phyloP scores from a whole-genome alignment of 2,888 invertebrate genomes.

The Luperina testacea region DNA sequence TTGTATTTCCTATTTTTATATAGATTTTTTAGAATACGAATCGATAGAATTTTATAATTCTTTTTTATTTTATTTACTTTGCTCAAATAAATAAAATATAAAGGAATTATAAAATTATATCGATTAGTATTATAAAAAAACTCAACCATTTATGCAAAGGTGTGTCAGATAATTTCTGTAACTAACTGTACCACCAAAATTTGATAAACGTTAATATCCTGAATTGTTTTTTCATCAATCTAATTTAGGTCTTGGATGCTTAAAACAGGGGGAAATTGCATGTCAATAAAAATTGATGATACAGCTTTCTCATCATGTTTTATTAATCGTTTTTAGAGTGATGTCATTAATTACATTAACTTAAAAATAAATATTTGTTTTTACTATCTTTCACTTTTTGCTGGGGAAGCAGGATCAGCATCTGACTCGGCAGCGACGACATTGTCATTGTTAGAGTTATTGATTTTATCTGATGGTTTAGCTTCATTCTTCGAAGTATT shows the following conservation, averaged over 20 bases:
- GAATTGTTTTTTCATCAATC: slow-evolving; percentile 37
- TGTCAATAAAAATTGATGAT: slow-evolving; percentile 61
- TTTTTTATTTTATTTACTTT: too few relatives aligned
- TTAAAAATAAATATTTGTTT: slow-evolving; percentile 32
- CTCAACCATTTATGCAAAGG: too few relatives aligned
- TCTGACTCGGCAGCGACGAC: background rate
- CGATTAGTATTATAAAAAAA: too few relatives aligned
- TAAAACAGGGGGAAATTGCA: slow-evolving; percentile 59
- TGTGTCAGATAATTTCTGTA: too few relatives aligned
- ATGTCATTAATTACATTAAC: slow-evolving; percentile 20
- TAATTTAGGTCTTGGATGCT: slow-evolving; percentile 17
- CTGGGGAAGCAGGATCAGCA: background rate
- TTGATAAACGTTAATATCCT: slow-evolving; percentile 9
- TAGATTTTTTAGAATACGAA: too few relatives aligned
- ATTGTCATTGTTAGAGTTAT: slow-evolving; percentile 28
- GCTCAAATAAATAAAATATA: too few relatives aligned
- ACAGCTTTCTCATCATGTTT: slow-evolving; percentile 52
- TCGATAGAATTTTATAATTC: too few relatives aligned
- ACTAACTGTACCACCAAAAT: background rate
- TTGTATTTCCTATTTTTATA: background rate
- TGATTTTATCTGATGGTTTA: slow-evolving; percentile 1
- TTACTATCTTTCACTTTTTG: background rate
- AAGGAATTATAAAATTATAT: too few relatives aligned
- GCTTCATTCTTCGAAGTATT: slow-evolving; percentile 31
- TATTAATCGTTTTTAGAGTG: slow-evolving; percentile 58